A percentile compares a stretch with the other conserved stretches of the same genome.
Evolutionary conservation across 2,888 invertebrate genomes (phyloP).

Genomic region (Apamea sordens): DNA sequence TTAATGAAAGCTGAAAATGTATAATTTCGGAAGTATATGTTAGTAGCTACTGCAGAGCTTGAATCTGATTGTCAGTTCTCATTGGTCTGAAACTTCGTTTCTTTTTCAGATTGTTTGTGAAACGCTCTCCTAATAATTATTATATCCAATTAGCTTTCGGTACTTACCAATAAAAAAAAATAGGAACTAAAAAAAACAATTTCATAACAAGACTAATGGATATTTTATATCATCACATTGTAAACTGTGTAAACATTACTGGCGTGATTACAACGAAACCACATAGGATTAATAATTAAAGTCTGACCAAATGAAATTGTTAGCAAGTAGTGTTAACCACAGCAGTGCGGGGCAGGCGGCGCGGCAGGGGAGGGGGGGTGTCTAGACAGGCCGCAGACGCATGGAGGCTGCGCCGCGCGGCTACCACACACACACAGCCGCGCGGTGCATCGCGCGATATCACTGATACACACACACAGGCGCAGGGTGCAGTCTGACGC

Average conservation of each 20-base stretch:
- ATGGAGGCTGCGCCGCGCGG: constrained; percentile 87
- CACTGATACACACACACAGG: constrained; percentile 71
- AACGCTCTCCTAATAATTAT: neutral
- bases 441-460: constrained; percentile 80
- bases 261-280: constrained; percentile 33
- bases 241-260: constrained; percentile 21
- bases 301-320: constrained; percentile 71
- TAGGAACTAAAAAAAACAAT: neutral
- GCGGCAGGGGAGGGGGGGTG: constrained; percentile 76
- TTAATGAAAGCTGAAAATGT: constrained; percentile 23
- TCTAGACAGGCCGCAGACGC: constrained; percentile 90
- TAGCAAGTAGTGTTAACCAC: constrained; percentile 69
- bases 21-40: neutral
- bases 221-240: constrained; percentile 19
- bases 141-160: neutral
- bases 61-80: neutral
- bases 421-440: constrained; percentile 77
- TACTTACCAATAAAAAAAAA: neutral
- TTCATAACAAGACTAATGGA: constrained; percentile 2
- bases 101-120: neutral
- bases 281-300: constrained; percentile 57
- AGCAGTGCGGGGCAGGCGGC: constrained; percentile 61
- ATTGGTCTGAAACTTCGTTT: neutral
- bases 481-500: constrained; percentile 73
- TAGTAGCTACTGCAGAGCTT: neutral